Conservation (phyloP, 2,797 vertebrate species). For the Poeciliopsis infans region DNA sequence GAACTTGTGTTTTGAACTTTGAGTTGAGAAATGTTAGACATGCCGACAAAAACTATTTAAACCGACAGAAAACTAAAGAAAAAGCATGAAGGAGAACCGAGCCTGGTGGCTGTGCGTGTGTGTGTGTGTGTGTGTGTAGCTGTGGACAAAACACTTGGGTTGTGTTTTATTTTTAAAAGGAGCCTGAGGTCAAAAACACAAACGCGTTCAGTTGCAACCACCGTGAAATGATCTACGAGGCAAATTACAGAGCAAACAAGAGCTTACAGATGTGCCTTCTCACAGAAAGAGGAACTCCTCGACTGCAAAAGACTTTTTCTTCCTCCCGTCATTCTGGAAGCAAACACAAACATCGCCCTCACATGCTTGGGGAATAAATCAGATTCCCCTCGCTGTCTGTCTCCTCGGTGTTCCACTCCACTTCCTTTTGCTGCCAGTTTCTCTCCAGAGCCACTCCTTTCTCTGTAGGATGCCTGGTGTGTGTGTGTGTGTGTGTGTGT, state of each 20-base stretch:
- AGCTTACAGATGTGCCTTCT: constrained; percentile 51
- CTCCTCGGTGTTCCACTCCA: constrained; percentile 29
- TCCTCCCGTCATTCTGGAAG: constrained; percentile 4
- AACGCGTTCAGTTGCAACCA: constrained; percentile 13
- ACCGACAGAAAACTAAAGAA: background rate
- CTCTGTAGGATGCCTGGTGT: background rate
- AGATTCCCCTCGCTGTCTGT: constrained; percentile 40
- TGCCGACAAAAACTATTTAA: background rate
- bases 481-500: constrained; percentile 5
- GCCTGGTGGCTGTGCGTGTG: constrained; percentile 5
- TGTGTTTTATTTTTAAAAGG: constrained; percentile 42
- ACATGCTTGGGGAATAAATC: constrained; percentile 43
- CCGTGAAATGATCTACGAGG: constrained; percentile 56
- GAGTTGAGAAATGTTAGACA: background rate
- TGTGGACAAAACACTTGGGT: constrained; percentile 32
- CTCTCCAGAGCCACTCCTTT: constrained; percentile 10
- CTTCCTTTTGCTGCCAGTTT: constrained; percentile 37
- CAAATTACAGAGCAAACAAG: constrained; percentile 44
- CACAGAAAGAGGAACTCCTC: constrained; percentile 27
- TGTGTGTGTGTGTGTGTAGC: constrained; percentile 28
- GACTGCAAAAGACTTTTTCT: background rate
- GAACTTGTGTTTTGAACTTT: background rate
- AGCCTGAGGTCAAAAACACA: constrained; percentile 50
- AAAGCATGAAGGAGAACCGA: background rate
- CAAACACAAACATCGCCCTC: constrained; percentile 4